Evolutionary conservation across 2,888 invertebrate species (phyloP).

Genomic region (Hemistola chrysoprasaria): DNA sequence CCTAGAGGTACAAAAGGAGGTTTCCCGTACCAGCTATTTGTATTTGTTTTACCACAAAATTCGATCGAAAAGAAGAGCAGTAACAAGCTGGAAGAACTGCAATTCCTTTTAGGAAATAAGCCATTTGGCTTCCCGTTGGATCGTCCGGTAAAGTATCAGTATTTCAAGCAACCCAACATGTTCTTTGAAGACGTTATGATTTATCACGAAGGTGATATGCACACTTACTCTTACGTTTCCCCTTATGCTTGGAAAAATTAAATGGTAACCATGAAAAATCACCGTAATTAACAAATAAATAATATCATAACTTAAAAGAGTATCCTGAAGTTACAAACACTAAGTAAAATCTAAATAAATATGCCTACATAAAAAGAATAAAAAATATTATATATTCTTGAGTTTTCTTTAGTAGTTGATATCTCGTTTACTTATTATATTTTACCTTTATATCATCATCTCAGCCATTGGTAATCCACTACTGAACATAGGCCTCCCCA

Average conservation of each 20-base stretch:
- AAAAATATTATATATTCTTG: too few species aligned
- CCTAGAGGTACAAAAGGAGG: constrained; percentile 88
- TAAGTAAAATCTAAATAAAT: too few species aligned
- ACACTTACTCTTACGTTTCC: constrained; percentile 43
- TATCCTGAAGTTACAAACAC: too few species aligned
- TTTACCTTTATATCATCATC: too few species aligned
- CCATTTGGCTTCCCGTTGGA: constrained; percentile 83
- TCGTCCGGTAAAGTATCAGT: constrained; percentile 60
- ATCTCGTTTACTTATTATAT: too few species aligned
- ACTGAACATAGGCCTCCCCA: too few species aligned
- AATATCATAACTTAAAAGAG: not conserved
- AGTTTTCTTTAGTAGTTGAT: too few species aligned
- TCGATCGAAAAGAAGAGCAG: constrained; percentile 55
- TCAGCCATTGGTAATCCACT: too few species aligned
- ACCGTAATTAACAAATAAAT: too few species aligned
- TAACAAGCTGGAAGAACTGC: constrained; percentile 9
- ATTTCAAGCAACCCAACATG: constrained; percentile 82
- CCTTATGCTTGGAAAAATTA: constrained; percentile 10
- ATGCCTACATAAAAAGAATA: too few species aligned
- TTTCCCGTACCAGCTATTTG: constrained; percentile 84
- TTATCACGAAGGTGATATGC: constrained; percentile 70
- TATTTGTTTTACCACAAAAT: constrained; percentile 81
- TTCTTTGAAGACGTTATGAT: constrained; percentile 82
- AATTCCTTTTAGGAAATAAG: constrained; percentile 63
- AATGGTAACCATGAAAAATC: too few species aligned